Conservation (phyloP, 2,888 invertebrate genomes). For the Andrena bucephala region DNA sequence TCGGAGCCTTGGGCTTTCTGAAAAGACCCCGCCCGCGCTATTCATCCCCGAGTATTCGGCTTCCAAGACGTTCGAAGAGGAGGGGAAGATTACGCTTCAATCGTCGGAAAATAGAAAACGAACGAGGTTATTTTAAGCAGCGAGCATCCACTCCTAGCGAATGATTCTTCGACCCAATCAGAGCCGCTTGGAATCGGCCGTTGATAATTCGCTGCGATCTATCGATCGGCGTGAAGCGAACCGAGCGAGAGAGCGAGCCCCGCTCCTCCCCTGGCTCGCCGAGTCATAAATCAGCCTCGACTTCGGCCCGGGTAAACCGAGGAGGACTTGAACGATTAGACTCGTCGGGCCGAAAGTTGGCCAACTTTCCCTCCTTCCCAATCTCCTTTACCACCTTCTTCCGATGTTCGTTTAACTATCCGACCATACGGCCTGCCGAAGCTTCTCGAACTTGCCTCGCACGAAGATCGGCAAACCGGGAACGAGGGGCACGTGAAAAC, state of each 20-base stretch:
- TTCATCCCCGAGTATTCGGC: slow-evolving; percentile 3
- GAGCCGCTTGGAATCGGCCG: slow-evolving; percentile 14
- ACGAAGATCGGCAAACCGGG: slow-evolving; percentile 27
- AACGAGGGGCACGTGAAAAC: slow-evolving; percentile 11
- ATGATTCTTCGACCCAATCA: slow-evolving; percentile 18
- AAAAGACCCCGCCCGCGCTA: neutral
- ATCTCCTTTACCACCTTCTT: slow-evolving; percentile 61
- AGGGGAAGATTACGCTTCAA: slow-evolving; percentile 1
- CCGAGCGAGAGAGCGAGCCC: slow-evolving; percentile 19
- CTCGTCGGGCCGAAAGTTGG: slow-evolving; percentile 66
- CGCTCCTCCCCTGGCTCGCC: slow-evolving; percentile 27
- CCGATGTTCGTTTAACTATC: slow-evolving; percentile 63
- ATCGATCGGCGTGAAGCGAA: slow-evolving; percentile 55
- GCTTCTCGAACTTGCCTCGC: slow-evolving; percentile 46
- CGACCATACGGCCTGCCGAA: slow-evolving; percentile 45
- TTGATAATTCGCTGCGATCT: slow-evolving; percentile 58
- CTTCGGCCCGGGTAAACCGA: slow-evolving; percentile 50
- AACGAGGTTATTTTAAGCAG: slow-evolving; percentile 14
- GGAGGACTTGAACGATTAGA: slow-evolving; percentile 70
- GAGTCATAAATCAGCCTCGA: slow-evolving; percentile 67
- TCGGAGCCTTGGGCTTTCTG: neutral
- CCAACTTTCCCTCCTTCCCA: slow-evolving; percentile 61
- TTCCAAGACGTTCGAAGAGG: neutral
- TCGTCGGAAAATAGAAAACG: slow-evolving; percentile 17
- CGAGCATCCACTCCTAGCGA: too few species aligned